Evolutionary conservation across 2,797 vertebrate species (phyloP).

Genomic region (Anguilla anguilla): DNA sequence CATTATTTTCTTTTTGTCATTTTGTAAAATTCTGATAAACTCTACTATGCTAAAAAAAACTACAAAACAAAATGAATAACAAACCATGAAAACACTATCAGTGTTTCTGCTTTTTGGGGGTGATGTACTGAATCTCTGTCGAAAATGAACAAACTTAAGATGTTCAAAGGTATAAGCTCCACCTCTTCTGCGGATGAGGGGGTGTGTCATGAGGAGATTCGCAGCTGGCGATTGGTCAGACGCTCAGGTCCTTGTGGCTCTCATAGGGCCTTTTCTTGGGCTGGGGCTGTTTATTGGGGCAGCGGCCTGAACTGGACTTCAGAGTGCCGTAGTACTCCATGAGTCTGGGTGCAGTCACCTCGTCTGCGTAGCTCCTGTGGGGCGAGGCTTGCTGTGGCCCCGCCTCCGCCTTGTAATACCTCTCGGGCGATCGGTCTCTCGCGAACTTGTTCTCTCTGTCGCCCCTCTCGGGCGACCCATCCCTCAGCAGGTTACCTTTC

Average conservation of each 20-base stretch:
- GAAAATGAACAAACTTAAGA: constrained; percentile 29
- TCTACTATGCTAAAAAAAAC: constrained; percentile 10
- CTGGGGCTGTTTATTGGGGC: constrained; percentile 75
- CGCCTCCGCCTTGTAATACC: constrained; percentile 58
- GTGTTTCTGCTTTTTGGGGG: constrained; percentile 1
- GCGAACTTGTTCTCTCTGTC: constrained; percentile 64
- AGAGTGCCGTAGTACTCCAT: constrained; percentile 79
- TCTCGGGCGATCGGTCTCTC: constrained; percentile 68
- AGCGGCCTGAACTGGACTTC: constrained; percentile 75
- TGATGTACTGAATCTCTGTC: not conserved
- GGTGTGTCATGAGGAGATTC: constrained; percentile 54
- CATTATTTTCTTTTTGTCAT: constrained; percentile 48
- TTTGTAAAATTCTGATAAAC: constrained; percentile 31
- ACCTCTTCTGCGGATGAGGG: constrained; percentile 54
- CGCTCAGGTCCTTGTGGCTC: constrained; percentile 96
- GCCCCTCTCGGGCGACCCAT: constrained; percentile 80
- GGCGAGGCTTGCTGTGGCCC: constrained; percentile 67
- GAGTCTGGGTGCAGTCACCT: constrained; percentile 69
- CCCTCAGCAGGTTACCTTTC: constrained; percentile 73
- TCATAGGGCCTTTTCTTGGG: constrained; percentile 89
- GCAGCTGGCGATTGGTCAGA: constrained; percentile 71
- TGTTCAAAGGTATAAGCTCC: constrained; percentile 53
- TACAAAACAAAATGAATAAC: not conserved
- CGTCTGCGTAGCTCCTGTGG: constrained; percentile 76
- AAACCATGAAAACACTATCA: not conserved